Percentiles rank a stretch among this genome's conserved stretches.
Evolutionary conservation across 1,140 invertebrate genomes (phyloP).

Genomic region (Zophobas atratus): DNA sequence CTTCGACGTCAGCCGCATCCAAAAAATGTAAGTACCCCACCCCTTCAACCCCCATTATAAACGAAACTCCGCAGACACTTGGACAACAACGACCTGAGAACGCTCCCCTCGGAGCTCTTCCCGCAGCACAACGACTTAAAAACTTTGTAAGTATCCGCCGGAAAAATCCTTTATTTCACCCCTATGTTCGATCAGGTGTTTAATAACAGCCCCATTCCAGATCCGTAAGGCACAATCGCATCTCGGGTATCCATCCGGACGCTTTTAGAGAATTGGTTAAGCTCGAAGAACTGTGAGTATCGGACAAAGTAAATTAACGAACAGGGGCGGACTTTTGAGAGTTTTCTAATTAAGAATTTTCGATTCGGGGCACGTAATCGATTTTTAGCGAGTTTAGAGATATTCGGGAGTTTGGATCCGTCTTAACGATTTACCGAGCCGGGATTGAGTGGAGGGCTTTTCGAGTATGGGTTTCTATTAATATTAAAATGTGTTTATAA

Average conservation of each 20-base stretch:
- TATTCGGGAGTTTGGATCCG: neutral
- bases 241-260: conserved; percentile 25
- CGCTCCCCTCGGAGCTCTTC: conserved; percentile 37
- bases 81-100: conserved; percentile 47
- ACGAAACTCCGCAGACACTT: conserved; percentile 40
- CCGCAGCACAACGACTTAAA: conserved; percentile 15
- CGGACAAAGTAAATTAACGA: neutral
- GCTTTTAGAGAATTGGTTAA: conserved; percentile 39
- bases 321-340: neutral
- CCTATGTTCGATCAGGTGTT: neutral
- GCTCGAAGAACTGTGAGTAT: conserved; percentile 45
- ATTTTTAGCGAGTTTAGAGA: conserved; percentile 4
- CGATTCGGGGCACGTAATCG: neutral
- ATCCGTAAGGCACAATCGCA: conserved; percentile 46
- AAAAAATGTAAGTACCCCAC: conserved; percentile 30
- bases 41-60: neutral
- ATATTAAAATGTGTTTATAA: neutral
- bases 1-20: neutral
- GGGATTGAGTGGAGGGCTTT: neutral
- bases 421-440: neutral
- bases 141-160: conserved; percentile 38
- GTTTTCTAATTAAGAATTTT: conserved; percentile 24
- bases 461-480: neutral
- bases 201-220: conserved; percentile 37
- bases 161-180: neutral